Evolutionary conservation across 1,140 invertebrate genomes (phyloP).

Genomic region (Brachionus koreanus): DNA sequence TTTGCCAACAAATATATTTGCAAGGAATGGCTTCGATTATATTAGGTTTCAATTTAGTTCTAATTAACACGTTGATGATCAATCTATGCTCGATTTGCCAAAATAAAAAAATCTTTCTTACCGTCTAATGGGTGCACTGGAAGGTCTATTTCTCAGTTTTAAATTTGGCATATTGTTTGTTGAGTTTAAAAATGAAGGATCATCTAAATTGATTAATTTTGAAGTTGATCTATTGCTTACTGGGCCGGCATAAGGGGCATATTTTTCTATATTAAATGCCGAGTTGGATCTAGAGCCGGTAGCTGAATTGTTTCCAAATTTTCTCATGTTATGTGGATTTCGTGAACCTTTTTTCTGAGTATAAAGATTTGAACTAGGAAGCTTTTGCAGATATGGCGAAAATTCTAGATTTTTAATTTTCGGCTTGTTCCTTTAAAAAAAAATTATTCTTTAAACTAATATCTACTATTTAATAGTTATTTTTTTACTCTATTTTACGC

Average conservation of each 20-base stretch:
- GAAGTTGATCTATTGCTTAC: neutral
- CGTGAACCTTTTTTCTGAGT: neutral
- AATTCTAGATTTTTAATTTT: neutral
- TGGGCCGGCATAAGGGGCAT: neutral
- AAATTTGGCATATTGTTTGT: conserved; percentile 3
- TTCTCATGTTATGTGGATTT: neutral
- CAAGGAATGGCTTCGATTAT: too few species aligned
- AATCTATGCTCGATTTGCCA: neutral
- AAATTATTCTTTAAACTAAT: neutral
- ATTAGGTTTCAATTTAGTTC: neutral
- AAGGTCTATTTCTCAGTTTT: conserved; percentile 6
- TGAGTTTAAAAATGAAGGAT: neutral
- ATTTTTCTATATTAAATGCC: neutral
- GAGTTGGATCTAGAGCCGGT: neutral
- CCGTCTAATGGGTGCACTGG: conserved; percentile 18
- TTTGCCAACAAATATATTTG: too few species aligned
- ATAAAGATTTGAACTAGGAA: neutral
- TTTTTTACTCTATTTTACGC: conserved; percentile 4
- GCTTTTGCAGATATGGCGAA: conserved; percentile 39
- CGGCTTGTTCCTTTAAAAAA: neutral
- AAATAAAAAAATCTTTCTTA: neutral
- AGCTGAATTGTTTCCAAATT: conserved; percentile 15
- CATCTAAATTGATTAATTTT: conserved; percentile 10
- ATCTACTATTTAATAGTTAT: neutral
- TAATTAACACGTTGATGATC: neutral